Base-by-base conservation (phyloP, 2,797 vertebrate genomes). In the Phoebastria nigripes region DNA sequence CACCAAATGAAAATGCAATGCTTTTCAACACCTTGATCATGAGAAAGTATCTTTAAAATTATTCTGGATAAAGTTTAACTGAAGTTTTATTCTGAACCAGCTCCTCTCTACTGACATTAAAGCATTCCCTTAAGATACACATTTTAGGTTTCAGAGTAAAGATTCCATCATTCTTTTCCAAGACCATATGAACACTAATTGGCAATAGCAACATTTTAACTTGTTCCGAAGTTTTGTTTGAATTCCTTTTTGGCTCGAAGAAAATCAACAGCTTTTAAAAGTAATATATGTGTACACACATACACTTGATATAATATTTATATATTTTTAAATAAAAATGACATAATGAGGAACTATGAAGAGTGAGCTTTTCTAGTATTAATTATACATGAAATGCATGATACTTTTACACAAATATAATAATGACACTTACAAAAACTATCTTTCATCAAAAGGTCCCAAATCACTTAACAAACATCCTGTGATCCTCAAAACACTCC, bases 1-100 rank as follows among this genome's bases (percentile, higher is more conserved):
- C 29, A 90, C 72, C 97, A 98, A 98, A 98, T 95, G 97, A 97
- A 97, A 97, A 98, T 85, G 71, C 33, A 91, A 92, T 96, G 46
- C 65, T 97, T 97, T 98, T 97, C 93, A 97, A 82, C 85, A 94
- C 78, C 78, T 93, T 92, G 90, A 96, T 97, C 84, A 90, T 72
- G 54, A 88, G 72, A 89, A 87, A 78, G 63, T 94, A 86, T 79
- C 70, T 94, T 71, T 90, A 95, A 94, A 97, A 76, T 82, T 87
- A 90, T 89, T 96, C 52, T 84, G 26, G 41, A 19, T 42, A 91
- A 96, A 80, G 42, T 93, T 96, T 78, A 93, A 78, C 28, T 44
- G 7, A 85, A 76, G 8, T 91, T 91, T 94, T 92, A 52, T 83
- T 94, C 12, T 54, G 88, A 96, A 96, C 41, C 54, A 93, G 67